Percentiles rank a stretch among this genome's conserved stretches.
Conservation (phyloP, 2,888 invertebrate genomes). For the Abscondita cerata region DNA sequence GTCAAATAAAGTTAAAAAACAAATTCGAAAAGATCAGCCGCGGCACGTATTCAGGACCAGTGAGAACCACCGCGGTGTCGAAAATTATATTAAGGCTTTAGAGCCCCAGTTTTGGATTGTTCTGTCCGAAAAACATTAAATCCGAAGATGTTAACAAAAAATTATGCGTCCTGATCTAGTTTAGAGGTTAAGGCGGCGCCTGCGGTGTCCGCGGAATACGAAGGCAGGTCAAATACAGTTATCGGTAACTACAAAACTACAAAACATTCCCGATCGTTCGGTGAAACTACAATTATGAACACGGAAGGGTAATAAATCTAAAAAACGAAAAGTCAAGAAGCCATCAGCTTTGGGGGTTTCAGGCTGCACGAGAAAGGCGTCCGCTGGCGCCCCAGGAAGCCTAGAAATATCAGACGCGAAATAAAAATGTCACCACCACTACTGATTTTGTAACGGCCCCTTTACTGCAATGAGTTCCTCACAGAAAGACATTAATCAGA, state of each 20-base stretch:
- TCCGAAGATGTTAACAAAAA: slow-evolving; percentile 22
- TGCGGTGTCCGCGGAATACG: not conserved
- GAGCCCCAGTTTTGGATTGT: slow-evolving; percentile 36
- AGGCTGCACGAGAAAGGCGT: slow-evolving; percentile 71
- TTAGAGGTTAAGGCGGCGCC: not conserved
- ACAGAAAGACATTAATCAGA: not conserved
- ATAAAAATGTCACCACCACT: not conserved
- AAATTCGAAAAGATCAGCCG: not conserved
- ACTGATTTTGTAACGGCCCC: not conserved
- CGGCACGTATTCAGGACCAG: not conserved
- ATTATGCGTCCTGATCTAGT: slow-evolving; percentile 8
- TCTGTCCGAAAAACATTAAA: slow-evolving; percentile 39
- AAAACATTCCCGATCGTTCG: not conserved
- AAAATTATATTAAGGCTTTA: slow-evolving; percentile 46
- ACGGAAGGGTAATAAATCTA: slow-evolving; percentile 1
- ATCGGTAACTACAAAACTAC: not conserved
- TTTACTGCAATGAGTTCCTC: slow-evolving; percentile 14
- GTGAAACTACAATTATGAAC: too few species aligned
- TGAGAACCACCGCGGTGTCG: slow-evolving; percentile 39
- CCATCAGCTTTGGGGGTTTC: slow-evolving; percentile 71
- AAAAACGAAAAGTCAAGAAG: slow-evolving; percentile 17
- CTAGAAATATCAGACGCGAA: not conserved
- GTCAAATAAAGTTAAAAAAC: slow-evolving; percentile 34
- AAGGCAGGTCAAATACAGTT: not conserved
- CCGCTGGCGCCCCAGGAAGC: slow-evolving; percentile 62